Conservation (phyloP, 2,113 vertebrate genomes). For the Rhadina sibilatrix region DNA sequence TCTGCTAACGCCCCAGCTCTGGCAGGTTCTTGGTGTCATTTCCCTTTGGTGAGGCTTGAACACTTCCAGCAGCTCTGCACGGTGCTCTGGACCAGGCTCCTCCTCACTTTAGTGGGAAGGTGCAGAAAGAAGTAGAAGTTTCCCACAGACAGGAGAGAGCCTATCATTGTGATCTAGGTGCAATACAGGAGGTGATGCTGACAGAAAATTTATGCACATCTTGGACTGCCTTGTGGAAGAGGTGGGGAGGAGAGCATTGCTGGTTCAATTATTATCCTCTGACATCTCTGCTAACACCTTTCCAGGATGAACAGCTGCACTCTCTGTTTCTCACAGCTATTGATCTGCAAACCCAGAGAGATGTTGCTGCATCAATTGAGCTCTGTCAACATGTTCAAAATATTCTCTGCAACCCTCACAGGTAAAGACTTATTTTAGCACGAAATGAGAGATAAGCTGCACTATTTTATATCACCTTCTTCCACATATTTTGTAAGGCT, state of each 20-base stretch:
- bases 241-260: background rate
- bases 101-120: background rate
- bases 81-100: background rate
- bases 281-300: slow-evolving; percentile 17
- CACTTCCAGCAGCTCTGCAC: background rate
- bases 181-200: background rate
- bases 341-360: background rate
- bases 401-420: background rate
- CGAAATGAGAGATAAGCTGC: background rate
- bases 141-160: background rate
- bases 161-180: background rate
- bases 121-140: background rate
- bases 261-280: background rate
- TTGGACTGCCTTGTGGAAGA: background rate
- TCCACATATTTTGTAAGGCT: background rate
- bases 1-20: background rate
- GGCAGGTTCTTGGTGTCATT: background rate
- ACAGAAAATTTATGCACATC: background rate
- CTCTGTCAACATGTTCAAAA: background rate
- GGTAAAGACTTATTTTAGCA: background rate
- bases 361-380: background rate
- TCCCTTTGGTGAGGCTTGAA: background rate
- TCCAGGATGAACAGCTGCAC: background rate
- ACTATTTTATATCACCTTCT: background rate
- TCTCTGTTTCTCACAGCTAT: slow-evolving; percentile 5